Evolutionary conservation across 1,140 invertebrate genomes (phyloP).

Genomic region (Heterodera schachtii): DNA sequence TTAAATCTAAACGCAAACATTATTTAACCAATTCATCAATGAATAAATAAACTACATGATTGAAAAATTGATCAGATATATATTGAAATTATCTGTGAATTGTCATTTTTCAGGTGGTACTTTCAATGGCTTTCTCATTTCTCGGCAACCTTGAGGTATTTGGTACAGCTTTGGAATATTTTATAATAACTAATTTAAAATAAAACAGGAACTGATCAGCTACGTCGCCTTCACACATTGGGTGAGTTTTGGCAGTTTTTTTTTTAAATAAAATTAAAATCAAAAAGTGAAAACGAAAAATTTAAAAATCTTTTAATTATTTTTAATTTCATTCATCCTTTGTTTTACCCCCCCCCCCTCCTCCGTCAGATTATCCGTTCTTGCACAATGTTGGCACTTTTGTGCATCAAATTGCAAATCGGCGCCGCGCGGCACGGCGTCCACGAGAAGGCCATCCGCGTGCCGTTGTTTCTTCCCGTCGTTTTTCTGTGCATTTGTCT

Average conservation of each 20-base stretch:
- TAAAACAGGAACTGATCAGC: slow-evolving; percentile 38
- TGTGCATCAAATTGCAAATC: slow-evolving; percentile 41
- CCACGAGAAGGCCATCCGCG: slow-evolving; percentile 50
- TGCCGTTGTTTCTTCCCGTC: slow-evolving; percentile 49
- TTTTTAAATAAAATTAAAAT: no score
- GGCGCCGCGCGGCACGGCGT: slow-evolving; percentile 32
- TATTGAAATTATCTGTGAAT: no score
- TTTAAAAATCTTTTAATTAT: no score
- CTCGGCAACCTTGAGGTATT: slow-evolving; percentile 39
- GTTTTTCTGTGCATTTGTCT: slow-evolving; percentile 46
- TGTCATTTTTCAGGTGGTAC: slow-evolving; percentile 19
- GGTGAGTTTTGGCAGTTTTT: no score
- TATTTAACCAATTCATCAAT: no score
- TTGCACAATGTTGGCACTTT: slow-evolving; percentile 49
- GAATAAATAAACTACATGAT: no score
- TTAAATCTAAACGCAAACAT: no score
- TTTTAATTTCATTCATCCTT: no score
- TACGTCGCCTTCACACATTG: slow-evolving; percentile 51
- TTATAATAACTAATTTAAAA: no score
- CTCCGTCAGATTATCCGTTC: slow-evolving; percentile 29
- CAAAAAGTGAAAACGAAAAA: no score
- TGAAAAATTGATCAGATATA: slow-evolving; percentile 7
- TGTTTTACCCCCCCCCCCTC: no score
- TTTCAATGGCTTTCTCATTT: slow-evolving; percentile 47
- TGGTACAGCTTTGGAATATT: neutral